Conservation (phyloP, 2,113 vertebrate species). For the Podiceps cristatus region DNA sequence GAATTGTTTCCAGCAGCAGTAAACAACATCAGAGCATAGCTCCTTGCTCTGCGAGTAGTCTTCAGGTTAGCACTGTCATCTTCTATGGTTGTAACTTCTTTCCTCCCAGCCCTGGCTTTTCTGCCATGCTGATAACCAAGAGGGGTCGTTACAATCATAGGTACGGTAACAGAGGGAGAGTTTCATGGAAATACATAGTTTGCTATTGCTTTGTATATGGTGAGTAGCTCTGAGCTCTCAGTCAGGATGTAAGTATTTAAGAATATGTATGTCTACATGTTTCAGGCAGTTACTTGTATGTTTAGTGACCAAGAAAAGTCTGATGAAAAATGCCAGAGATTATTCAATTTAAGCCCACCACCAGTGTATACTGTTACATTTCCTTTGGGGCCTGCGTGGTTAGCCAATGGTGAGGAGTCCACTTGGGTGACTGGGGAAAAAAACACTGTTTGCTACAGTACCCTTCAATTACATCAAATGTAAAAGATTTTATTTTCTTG, state of each 20-base stretch:
- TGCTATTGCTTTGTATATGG: neutral
- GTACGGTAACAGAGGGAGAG: neutral
- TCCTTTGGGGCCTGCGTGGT: neutral
- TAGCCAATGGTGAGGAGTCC: neutral
- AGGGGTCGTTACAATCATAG: neutral
- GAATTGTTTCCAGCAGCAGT: neutral
- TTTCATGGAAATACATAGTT: neutral
- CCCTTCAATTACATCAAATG: neutral
- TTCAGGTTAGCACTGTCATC: neutral
- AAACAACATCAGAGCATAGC: neutral
- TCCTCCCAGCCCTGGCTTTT: neutral
- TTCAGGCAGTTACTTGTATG: neutral
- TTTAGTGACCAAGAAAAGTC: neutral
- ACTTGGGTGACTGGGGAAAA: neutral
- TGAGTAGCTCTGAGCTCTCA: neutral
- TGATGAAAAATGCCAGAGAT: neutral
- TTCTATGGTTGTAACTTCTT: neutral
- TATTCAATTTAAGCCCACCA: neutral
- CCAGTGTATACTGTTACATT: neutral
- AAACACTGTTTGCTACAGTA: neutral
- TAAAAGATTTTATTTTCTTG: neutral
- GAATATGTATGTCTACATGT: rapidly evolving
- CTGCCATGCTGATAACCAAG: neutral
- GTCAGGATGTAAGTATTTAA: neutral
- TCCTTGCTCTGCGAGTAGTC: neutral